Evolutionary conservation across 2,888 invertebrate species (phyloP).

Genomic region (Agriotes lineatus): DNA sequence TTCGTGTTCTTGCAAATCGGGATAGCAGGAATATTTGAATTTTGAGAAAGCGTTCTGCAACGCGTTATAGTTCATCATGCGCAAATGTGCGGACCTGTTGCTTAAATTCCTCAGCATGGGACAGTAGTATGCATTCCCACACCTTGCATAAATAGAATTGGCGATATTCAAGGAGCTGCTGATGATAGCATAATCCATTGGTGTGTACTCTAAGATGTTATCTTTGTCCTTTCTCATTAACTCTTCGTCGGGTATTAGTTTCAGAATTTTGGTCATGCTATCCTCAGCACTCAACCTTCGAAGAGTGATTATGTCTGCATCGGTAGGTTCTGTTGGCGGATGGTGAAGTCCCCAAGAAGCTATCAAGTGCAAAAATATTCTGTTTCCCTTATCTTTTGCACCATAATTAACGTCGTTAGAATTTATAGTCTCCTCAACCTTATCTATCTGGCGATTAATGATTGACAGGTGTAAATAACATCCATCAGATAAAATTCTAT

Average conservation of each 20-base stretch:
- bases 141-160: background rate
- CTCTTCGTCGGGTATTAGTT: background rate
- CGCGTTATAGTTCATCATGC: background rate
- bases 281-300: background rate
- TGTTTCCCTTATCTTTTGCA: background rate
- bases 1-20: background rate
- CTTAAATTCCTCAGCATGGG: background rate
- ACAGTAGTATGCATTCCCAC: too few relatives aligned
- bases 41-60: background rate
- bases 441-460: constrained; percentile 3
- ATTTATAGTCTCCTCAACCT: background rate
- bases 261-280: background rate
- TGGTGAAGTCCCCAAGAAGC: constrained; percentile 1
- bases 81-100: background rate
- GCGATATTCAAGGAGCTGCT: background rate
- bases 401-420: background rate
- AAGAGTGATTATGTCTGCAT: background rate
- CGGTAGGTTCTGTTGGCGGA: background rate
- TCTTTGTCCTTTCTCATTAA: background rate
- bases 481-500: constrained; percentile 9
- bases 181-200: background rate
- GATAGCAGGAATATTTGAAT: background rate
- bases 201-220: constrained; percentile 3
- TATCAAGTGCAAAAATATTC: background rate
- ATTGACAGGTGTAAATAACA: constrained; percentile 1